These are phyloP conservation scores for Amaurobius ferox DNA, from an alignment of 2,888 invertebrate genomes.

Conservation along the genomic window DNA sequence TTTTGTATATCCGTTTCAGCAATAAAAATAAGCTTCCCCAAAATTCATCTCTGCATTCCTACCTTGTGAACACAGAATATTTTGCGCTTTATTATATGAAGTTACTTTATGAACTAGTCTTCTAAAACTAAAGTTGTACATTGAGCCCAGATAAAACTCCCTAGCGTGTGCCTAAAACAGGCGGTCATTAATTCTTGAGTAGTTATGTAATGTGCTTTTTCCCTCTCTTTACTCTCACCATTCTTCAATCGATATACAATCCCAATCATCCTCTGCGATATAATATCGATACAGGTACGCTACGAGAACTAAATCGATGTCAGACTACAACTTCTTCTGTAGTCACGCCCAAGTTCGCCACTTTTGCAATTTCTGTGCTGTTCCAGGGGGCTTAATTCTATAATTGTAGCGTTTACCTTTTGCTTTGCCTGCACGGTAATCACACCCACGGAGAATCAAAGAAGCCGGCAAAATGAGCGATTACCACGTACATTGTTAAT, in stretches of 20 bases:
- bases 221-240: neutral
- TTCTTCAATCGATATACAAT: neutral
- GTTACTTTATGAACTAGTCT: too few species aligned
- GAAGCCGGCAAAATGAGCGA: neutral
- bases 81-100: too few species aligned
- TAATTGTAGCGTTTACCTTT: neutral
- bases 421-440: neutral
- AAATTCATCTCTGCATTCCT: too few species aligned
- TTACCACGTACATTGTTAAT: neutral
- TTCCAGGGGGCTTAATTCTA: neutral
- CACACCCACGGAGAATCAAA: constrained; percentile 11
- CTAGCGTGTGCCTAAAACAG: neutral
- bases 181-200: neutral
- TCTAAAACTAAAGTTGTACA: too few species aligned
- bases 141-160: too few species aligned
- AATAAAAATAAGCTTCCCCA: too few species aligned
- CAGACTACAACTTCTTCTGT: neutral
- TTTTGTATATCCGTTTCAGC: too few species aligned
- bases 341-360: neutral
- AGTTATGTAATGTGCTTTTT: neutral
- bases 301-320: neutral
- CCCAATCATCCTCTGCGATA: neutral
- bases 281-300: neutral
- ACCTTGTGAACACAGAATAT: too few species aligned
- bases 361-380: neutral